phyloP scores from a whole-genome alignment of 2,113 vertebrate genomes.

The Ginglymostoma cirratum region DNA sequence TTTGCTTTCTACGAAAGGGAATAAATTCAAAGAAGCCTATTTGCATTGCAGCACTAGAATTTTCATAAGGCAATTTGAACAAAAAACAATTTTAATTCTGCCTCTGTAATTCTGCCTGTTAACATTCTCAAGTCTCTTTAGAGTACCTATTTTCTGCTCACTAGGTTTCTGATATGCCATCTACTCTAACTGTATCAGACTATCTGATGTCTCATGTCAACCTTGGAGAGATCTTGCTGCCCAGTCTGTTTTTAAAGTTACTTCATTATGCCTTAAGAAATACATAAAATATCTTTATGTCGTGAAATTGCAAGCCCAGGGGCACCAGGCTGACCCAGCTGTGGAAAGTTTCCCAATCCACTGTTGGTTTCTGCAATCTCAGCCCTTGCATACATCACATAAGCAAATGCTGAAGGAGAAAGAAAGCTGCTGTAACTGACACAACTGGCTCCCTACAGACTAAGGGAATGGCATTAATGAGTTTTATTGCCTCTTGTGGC shows the following conservation, averaged over 20 bases:
- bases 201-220: constrained; percentile 52
- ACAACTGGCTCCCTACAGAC: constrained; percentile 38
- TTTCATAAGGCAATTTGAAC: constrained; percentile 1
- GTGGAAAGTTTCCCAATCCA: constrained; percentile 11
- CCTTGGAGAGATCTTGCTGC: constrained; percentile 47
- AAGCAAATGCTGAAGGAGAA: constrained; percentile 6
- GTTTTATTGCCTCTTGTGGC: constrained; percentile 38
- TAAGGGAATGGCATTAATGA: constrained; percentile 37
- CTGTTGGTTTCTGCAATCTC: constrained; percentile 28
- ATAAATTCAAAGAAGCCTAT: background rate
- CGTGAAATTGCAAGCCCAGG: background rate
- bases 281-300: constrained; percentile 9
- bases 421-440: constrained; percentile 26
- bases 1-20: background rate
- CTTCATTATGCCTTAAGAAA: background rate
- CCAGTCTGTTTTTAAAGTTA: background rate
- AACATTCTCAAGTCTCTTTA: background rate
- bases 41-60: background rate
- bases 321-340: background rate
- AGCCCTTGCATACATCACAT: constrained; percentile 22
- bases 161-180: constrained; percentile 57
- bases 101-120: background rate
- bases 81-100: background rate
- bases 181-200: constrained; percentile 62
- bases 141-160: constrained; percentile 47